phyloP scores from a whole-genome alignment of 2,888 invertebrate genomes.

The Melanophora roralis region DNA sequence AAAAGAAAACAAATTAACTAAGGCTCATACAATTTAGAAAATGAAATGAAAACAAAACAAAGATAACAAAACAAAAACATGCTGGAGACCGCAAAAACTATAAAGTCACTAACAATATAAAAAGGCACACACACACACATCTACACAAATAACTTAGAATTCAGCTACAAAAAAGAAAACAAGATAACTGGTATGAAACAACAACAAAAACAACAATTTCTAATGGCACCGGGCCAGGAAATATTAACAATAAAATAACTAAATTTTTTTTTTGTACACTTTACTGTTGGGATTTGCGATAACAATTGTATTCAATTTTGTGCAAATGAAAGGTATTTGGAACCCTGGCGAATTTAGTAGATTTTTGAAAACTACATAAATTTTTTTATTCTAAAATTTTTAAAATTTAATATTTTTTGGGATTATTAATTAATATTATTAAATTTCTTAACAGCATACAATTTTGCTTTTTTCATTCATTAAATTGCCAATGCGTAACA shows the following conservation, averaged over 20 bases:
- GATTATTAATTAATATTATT: no score
- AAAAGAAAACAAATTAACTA: neutral
- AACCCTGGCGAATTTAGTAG: no score
- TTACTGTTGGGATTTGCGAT: no score
- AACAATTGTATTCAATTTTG: no score
- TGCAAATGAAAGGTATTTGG: no score
- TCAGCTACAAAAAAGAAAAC: conserved; percentile 6
- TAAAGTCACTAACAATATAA: neutral
- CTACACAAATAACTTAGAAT: neutral
- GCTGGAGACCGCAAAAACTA: conserved; percentile 32
- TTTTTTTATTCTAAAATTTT: no score
- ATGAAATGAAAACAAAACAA: conserved; percentile 25
- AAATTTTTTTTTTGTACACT: no score
- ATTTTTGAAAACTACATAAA: no score
- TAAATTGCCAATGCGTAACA: no score
- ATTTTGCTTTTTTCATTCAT: no score
- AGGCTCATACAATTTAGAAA: neutral
- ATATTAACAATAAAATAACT: neutral
- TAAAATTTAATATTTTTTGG: no score
- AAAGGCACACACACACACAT: neutral
- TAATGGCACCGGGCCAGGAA: conserved; percentile 17
- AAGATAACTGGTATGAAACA: conserved; percentile 38
- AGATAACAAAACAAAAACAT: conserved; percentile 54
- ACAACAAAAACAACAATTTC: neutral
- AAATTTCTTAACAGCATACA: no score